Percentiles rank a stretch among this genome's conserved stretches.
Conservation (phyloP, 1,140 invertebrate species). For the Conus ventricosus region DNA sequence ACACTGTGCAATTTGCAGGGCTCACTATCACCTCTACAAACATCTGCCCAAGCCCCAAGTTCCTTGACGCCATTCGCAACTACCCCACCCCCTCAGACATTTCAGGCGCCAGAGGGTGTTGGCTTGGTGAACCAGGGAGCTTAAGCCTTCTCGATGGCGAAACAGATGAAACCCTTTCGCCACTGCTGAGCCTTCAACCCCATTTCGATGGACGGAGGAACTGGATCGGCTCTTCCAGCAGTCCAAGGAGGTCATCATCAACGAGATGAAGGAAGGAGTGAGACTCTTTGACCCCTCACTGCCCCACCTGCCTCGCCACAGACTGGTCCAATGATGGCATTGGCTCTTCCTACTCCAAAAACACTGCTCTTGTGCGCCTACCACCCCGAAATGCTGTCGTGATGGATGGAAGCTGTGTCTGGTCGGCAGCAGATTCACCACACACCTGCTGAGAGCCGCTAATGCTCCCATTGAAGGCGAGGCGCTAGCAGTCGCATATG, state of each 20-base stretch:
- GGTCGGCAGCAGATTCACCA: constrained; percentile 57
- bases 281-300: constrained; percentile 48
- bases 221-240: constrained; percentile 41
- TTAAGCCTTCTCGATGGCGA: constrained; percentile 47
- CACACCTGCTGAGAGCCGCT: constrained; percentile 30
- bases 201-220: constrained; percentile 41
- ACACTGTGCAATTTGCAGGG: background rate
- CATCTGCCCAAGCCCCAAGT: background rate
- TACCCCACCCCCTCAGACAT: too few relatives aligned
- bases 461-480: constrained; percentile 54
- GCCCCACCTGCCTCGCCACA: constrained; percentile 53
- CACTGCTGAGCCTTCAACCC: constrained; percentile 37
- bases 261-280: constrained; percentile 56
- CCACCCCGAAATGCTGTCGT: constrained; percentile 34
- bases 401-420: constrained; percentile 50
- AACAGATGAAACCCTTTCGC: constrained; percentile 47
- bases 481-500: too few relatives aligned
- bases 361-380: constrained; percentile 42
- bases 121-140: constrained; percentile 57
- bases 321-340: constrained; percentile 54
- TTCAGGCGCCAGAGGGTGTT: constrained; percentile 53
- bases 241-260: constrained; percentile 48
- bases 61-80: too few relatives aligned
- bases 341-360: constrained; percentile 55
- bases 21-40: background rate